Percentiles rank a stretch among this genome's conserved stretches.
These are phyloP conservation scores for Acrocephalus kingi DNA, from an alignment of 2,113 vertebrate genomes.

Conservation along the genomic window DNA sequence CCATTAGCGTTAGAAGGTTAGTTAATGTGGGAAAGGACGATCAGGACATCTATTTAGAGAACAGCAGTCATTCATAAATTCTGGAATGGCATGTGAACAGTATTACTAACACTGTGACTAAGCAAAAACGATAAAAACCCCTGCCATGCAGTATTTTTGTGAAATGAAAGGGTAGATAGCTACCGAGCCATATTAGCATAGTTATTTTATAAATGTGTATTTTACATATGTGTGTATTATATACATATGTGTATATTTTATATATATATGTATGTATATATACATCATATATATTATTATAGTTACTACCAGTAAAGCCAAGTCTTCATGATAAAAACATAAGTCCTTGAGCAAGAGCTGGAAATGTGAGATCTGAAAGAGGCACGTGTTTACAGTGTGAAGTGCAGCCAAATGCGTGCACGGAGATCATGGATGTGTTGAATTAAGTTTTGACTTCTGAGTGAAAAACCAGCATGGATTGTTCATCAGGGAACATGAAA, in stretches of 20 bases:
- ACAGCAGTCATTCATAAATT: not conserved
- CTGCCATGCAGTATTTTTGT: not conserved
- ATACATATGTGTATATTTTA: not conserved
- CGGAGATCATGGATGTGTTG: accelerated
- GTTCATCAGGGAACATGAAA: not conserved
- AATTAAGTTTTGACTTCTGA: not conserved
- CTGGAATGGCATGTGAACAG: not conserved
- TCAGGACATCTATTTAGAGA: not conserved
- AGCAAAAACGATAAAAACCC: not conserved
- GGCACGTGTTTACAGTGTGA: accelerated
- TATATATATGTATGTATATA: not conserved
- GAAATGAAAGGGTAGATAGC: not conserved
- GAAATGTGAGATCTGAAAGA: not conserved
- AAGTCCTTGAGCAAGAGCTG: not conserved
- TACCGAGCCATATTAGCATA: not conserved
- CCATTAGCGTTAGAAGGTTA: not conserved
- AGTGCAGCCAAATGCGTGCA: accelerated
- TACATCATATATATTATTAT: not conserved
- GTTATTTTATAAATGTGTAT: not conserved
- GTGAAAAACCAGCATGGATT: not conserved
- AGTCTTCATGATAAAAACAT: not conserved
- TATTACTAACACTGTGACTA: not conserved
- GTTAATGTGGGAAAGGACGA: not conserved
- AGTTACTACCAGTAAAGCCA: not conserved
- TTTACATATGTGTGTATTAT: not conserved